phyloP scores from a whole-genome alignment of 2,888 invertebrate species.

The Tribolium freemani region DNA sequence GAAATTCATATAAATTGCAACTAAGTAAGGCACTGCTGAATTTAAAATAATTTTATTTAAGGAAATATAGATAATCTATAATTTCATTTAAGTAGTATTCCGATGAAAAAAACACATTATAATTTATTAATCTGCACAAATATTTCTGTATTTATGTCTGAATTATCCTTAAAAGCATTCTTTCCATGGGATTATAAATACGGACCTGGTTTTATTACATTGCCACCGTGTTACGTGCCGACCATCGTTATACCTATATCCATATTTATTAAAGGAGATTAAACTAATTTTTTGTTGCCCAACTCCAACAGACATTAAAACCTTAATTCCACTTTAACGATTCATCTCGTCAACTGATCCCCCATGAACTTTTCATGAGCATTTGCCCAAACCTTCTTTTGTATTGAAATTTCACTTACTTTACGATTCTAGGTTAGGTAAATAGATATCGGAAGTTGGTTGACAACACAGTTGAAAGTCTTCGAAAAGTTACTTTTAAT shows the following conservation, averaged over 20 bases:
- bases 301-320: slow-evolving; percentile 17
- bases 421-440: not conserved
- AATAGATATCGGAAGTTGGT: not conserved
- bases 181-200: not conserved
- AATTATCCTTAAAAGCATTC: not conserved
- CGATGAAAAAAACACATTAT: not conserved
- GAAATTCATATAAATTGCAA: not conserved
- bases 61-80: not conserved
- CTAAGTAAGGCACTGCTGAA: not conserved
- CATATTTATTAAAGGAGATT: slow-evolving; percentile 15
- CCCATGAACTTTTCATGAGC: slow-evolving; percentile 4
- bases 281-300: slow-evolving; percentile 9
- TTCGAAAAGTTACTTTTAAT: not conserved
- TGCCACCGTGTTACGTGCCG: not conserved
- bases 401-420: too few relatives aligned
- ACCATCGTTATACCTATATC: slow-evolving; percentile 1
- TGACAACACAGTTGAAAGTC: not conserved
- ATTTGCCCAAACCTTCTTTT: not conserved
- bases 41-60: not conserved
- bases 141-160: not conserved
- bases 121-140: not conserved
- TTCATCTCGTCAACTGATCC: slow-evolving; percentile 16
- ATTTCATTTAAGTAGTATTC: not conserved
- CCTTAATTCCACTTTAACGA: slow-evolving; percentile 24
- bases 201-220: not conserved